phyloP scores from a whole-genome alignment of 2,888 invertebrate genomes.

The Polyploca ridens region DNA sequence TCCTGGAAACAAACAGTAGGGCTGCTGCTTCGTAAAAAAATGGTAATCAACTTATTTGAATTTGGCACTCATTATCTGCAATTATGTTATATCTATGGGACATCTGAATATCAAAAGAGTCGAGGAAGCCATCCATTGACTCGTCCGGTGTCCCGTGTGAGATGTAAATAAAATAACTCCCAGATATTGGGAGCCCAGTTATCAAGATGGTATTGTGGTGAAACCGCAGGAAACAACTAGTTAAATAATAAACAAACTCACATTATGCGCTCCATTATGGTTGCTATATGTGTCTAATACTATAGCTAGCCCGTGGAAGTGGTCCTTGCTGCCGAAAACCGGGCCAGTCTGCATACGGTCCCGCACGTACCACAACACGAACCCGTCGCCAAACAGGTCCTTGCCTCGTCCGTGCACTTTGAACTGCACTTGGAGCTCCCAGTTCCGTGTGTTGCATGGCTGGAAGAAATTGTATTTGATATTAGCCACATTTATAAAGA shows the following conservation, averaged over 20 bases:
- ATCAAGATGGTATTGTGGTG: too few relatives aligned
- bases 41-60: too few relatives aligned
- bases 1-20: too few relatives aligned
- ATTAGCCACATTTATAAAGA: background rate
- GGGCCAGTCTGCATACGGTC: slow-evolving; percentile 92
- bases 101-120: too few relatives aligned
- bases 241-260: slow-evolving; percentile 74
- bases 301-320: slow-evolving; percentile 94
- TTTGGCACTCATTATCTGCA: too few relatives aligned
- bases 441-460: slow-evolving; percentile 95
- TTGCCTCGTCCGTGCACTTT: slow-evolving; percentile 98
- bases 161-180: too few relatives aligned
- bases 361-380: slow-evolving; percentile 95
- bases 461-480: slow-evolving; percentile 59
- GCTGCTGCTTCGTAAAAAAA: too few relatives aligned
- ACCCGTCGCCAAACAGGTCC: slow-evolving; percentile 98
- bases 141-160: too few relatives aligned
- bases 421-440: slow-evolving; percentile 98
- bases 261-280: slow-evolving; percentile 99
- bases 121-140: too few relatives aligned
- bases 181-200: too few relatives aligned
- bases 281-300: slow-evolving; percentile 99
- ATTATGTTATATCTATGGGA: too few relatives aligned
- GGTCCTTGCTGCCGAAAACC: slow-evolving; percentile 98
- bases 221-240: too few relatives aligned